These are phyloP conservation scores for Archaeoteleia sp. DNA, from an alignment of 2,888 invertebrate species.

Conservation along the genomic window DNA sequence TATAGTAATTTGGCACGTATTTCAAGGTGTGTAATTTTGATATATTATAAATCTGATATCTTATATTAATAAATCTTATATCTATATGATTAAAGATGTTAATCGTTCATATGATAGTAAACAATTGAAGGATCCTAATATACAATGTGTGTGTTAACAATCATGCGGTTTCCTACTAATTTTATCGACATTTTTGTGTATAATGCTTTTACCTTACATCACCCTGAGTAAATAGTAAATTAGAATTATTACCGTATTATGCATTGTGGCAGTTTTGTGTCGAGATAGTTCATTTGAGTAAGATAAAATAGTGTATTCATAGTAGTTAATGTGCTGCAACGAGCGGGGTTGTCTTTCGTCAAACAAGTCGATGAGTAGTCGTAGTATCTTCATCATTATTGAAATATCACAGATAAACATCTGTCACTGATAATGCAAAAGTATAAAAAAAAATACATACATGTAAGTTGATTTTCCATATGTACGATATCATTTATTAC, in stretches of 20 bases:
- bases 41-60: too few species aligned
- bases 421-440: conserved; percentile 15
- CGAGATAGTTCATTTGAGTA: conserved; percentile 34
- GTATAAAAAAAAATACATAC: conserved; percentile 1
- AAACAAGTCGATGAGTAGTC: conserved; percentile 39
- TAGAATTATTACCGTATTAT: conserved; percentile 41
- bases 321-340: conserved; percentile 23
- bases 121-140: too few species aligned
- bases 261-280: conserved; percentile 41
- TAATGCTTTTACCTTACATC: too few species aligned
- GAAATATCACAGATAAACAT: conserved; percentile 31
- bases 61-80: too few species aligned
- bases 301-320: conserved; percentile 45
- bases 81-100: too few species aligned
- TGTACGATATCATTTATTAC: too few species aligned
- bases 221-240: conserved; percentile 36
- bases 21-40: too few species aligned
- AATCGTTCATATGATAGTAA: too few species aligned
- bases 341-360: conserved; percentile 27
- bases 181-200: too few species aligned
- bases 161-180: too few species aligned
- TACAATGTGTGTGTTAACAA: too few species aligned
- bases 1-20: too few species aligned
- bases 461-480: background rate
- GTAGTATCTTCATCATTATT: conserved; percentile 17